Conservation (phyloP, 2,797 vertebrate species). For the Galaxias olidus region DNA sequence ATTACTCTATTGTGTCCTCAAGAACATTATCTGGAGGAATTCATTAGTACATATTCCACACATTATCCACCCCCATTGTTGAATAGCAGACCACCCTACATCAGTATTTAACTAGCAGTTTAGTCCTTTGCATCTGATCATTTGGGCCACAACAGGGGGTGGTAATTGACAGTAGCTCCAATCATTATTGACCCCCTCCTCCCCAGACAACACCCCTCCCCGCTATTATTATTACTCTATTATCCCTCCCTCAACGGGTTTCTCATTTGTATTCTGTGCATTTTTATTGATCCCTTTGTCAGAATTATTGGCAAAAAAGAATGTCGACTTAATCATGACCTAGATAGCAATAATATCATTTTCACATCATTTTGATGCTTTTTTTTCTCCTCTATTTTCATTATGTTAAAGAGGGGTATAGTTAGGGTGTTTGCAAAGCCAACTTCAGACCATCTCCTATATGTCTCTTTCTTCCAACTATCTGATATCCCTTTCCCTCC, state of each 20-base stretch:
- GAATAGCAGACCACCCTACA: slow-evolving; percentile 81
- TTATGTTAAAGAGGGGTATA: no score
- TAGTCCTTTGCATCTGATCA: slow-evolving; percentile 76
- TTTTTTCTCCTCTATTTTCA: no score
- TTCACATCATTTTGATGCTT: no score
- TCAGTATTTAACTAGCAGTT: slow-evolving; percentile 75
- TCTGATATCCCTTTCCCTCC: slow-evolving; percentile 11
- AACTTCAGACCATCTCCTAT: not conserved
- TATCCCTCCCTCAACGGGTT: not conserved
- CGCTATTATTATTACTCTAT: slow-evolving; percentile 60
- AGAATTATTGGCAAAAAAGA: no score
- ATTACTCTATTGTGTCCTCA: slow-evolving; percentile 56
- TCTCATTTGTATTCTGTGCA: not conserved
- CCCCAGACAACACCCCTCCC: slow-evolving; percentile 47
- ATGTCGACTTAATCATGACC: no score
- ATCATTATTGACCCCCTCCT: slow-evolving; percentile 65
- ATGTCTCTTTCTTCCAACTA: slow-evolving; percentile 20
- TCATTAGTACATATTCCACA: slow-evolving; percentile 81
- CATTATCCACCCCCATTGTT: slow-evolving; percentile 74
- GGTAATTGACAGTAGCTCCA: slow-evolving; percentile 58
- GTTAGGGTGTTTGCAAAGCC: not conserved
- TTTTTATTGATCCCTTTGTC: no score
- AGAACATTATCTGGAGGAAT: slow-evolving; percentile 70
- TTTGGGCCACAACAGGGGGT: slow-evolving; percentile 72
- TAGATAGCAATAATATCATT: no score